phyloP scores from a whole-genome alignment of 2,888 invertebrate species.

The Nycteola revayana region DNA sequence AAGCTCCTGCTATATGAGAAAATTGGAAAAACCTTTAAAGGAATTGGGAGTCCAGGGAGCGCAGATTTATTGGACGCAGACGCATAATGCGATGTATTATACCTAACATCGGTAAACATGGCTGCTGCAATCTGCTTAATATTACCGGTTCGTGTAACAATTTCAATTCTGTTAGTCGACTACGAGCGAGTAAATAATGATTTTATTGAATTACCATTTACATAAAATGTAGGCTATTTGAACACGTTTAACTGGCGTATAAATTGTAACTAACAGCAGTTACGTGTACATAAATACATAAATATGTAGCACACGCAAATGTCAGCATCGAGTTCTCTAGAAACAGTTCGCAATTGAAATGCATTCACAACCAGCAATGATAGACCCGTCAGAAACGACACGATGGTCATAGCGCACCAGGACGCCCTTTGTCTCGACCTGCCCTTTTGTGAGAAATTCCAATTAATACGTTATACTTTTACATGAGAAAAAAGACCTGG shows the following conservation, averaged over 20 bases:
- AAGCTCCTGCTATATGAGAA: constrained; percentile 45
- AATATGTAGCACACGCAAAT: too few species aligned
- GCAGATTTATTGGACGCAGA: constrained; percentile 21
- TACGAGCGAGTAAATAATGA: too few species aligned
- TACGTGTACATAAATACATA: too few species aligned
- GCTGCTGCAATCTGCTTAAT: too few species aligned
- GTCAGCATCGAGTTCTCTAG: constrained; percentile 20
- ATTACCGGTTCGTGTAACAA: too few species aligned
- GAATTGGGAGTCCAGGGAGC: constrained; percentile 32
- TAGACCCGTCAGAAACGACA: constrained; percentile 43
- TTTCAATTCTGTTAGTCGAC: too few species aligned
- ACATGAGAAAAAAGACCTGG: constrained; percentile 30
- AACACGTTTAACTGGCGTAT: too few species aligned
- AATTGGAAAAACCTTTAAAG: constrained; percentile 53
- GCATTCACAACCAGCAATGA: constrained; percentile 37
- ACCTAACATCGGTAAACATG: too few species aligned
- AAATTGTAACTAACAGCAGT: too few species aligned
- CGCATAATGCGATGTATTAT: constrained; percentile 5
- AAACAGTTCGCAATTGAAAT: constrained; percentile 33
- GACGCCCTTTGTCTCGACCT: constrained; percentile 44
- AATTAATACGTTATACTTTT: constrained; percentile 59
- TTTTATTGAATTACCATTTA: too few species aligned
- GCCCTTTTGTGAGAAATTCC: constrained; percentile 60
- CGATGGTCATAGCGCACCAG: constrained; percentile 32
- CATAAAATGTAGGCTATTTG: too few species aligned